Base-by-base conservation (phyloP, 2,888 invertebrate genomes). In the Aspidiotus destructor region DNA sequence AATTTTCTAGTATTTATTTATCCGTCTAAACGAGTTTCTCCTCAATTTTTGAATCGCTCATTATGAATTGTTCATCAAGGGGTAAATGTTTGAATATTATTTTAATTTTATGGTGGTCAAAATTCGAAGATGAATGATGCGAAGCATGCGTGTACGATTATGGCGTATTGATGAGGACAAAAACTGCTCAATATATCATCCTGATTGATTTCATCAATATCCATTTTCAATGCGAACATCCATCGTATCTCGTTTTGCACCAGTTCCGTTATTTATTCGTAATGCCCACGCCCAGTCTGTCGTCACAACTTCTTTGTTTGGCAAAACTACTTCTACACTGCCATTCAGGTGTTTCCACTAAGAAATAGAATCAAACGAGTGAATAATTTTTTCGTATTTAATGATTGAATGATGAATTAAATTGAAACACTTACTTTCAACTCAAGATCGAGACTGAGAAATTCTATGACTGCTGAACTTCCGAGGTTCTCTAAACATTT, bases 221-320 rank as follows among this genome's bases (percentile, higher is more conserved):
- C 28, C 28, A 28, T 28, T 28, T 28, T 28, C 5, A 28, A 3
- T 28, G 1, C 28, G 5, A 28, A 28, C 28, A 28, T 28, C 28
- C 1, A 5, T 28, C 28, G 28, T 5, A 28, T 28, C 28, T 28
- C 28, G 28, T 5, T 28, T 28, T 28, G 28, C 5, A 28, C 48
- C 48, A 11, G 48, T 48, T 13, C 48, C 48, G 42, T 61, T 48
- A 41, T 41, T 69, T 11, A 70, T 42, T 9, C 60, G 48, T 10
- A 82, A 73, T 1, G 79, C 77, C 80, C 81, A 83, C 10, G 80
- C 82, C 73, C 79, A 72, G 57, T 78, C 72, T 10, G 80, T 80
- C 67, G 73, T 76, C 0, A 80, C 77, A 6, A 70, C 74, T 9
- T 78, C 76, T 74, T 77, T 79, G 67, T 79, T 76, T 1, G 82